These are phyloP conservation scores for Etheostoma perlongum DNA, from an alignment of 2,797 vertebrate genomes.

Conservation along the genomic window DNA sequence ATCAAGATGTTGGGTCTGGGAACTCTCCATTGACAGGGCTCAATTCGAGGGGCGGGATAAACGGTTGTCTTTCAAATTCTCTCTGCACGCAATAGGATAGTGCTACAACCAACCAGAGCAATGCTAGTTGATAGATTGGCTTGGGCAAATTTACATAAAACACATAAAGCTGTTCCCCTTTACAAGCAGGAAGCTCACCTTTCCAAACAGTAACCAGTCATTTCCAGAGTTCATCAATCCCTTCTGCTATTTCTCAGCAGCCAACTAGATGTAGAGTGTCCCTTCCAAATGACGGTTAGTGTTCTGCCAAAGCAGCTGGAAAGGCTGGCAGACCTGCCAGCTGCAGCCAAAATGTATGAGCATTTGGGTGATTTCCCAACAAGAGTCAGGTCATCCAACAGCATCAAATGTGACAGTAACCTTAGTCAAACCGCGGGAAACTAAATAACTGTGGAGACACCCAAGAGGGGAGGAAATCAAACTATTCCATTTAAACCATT, in stretches of 20 bases:
- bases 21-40: too few species aligned
- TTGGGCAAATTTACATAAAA: not conserved
- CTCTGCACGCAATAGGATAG: too few species aligned
- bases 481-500: not conserved
- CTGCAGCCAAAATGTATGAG: slow-evolving; percentile 58
- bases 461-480: not conserved
- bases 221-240: slow-evolving; percentile 52
- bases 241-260: slow-evolving; percentile 24
- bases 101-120: too few species aligned
- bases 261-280: slow-evolving; percentile 39
- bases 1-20: too few species aligned
- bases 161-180: not conserved
- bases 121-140: not conserved
- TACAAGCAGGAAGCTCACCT: slow-evolving; percentile 38
- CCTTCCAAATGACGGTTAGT: slow-evolving; percentile 56
- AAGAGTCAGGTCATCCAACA: slow-evolving; percentile 57
- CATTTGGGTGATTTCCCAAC: slow-evolving; percentile 65
- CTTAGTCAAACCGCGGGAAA: slow-evolving; percentile 38
- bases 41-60: too few species aligned
- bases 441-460: slow-evolving; percentile 15
- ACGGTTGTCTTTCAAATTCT: too few species aligned
- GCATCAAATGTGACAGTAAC: slow-evolving; percentile 51
- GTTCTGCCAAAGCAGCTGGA: slow-evolving; percentile 76
- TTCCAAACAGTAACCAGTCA: slow-evolving; percentile 41
- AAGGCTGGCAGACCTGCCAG: slow-evolving; percentile 48